A percentile compares a stretch with the other conserved stretches of the same genome.
Evolutionary conservation across 1,140 invertebrate species (phyloP).

Genomic region (Frieseomelitta varia): DNA sequence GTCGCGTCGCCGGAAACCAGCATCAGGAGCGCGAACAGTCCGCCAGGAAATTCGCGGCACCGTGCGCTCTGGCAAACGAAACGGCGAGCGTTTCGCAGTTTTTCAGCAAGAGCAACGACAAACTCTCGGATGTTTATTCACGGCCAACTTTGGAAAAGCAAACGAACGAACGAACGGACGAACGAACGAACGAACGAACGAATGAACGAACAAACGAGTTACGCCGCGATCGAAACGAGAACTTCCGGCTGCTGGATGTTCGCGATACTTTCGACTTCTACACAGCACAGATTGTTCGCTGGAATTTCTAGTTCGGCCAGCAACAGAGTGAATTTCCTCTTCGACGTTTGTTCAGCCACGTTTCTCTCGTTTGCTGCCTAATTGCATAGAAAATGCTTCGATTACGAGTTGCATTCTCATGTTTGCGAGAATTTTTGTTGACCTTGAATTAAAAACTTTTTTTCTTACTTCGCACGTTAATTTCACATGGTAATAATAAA

Average conservation of each 20-base stretch:
- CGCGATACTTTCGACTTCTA: slow-evolving; percentile 30
- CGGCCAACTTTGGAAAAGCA: slow-evolving; percentile 39
- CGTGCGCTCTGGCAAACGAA: background rate
- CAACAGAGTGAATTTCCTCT: background rate
- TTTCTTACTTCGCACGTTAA: too few relatives aligned
- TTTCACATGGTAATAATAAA: too few relatives aligned
- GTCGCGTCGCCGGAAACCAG: background rate
- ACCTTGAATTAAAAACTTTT: too few relatives aligned
- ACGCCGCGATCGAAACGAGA: slow-evolving; percentile 40
- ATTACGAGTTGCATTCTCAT: background rate
- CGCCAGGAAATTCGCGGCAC: background rate
- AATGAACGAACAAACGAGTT: slow-evolving; percentile 51
- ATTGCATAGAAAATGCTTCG: background rate
- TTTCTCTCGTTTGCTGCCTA: background rate
- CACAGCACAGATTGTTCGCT: background rate
- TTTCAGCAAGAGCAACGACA: slow-evolving; percentile 19
- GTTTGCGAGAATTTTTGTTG: background rate
- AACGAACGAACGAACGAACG: background rate
- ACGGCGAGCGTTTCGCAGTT: background rate
- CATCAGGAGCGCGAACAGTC: background rate
- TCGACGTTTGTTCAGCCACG: background rate
- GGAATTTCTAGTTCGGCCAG: background rate
- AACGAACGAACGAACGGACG: slow-evolving; percentile 45
- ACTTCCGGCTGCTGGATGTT: background rate
- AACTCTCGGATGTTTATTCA: slow-evolving; percentile 39